Base-by-base conservation (phyloP, 1,140 invertebrate species). In the Cydia amplana region DNA sequence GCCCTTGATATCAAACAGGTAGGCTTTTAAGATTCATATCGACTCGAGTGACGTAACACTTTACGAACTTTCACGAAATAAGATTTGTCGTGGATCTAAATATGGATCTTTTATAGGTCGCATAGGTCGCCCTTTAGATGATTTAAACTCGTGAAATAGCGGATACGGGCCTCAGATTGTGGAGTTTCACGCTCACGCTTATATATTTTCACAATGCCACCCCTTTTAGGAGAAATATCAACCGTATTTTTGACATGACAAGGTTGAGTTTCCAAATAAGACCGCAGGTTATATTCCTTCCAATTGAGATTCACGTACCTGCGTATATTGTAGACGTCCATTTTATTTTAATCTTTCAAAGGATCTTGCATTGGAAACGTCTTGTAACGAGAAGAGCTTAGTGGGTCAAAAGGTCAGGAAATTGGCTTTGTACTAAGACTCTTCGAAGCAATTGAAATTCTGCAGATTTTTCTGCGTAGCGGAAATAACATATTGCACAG, bases 41-140 rank as follows among this genome's bases (percentile, higher is more conserved):
- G 18, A 20, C 65, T 32, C 32, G 64, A 67, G 10, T 36, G 65
- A 70, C 65, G 65, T 40, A 40, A 70, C 64, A 67, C 65, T 70
- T 70, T 70, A 70, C 16, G 65, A 70, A 70, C 65, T 70, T 70
- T 70, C 65, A 36, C 28, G 32, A 70, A 70, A 70, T 70, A 70
- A 23, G 43, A 70, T 32, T 70, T 70, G 32, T 12, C 65, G 28
- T 23, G 55, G 28, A 70, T 70, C 65, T 70, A 70, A 43, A 70
- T 70, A 43, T 36, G 65, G n/a, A 70, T 70, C 28, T 70, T 40
- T 70, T 70, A 67, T 64, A 36, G 65, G 65, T 36, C 18, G n/a
- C 32, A 36, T 10, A 36, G 65, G 28, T 40, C 16, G 7, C 5
- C 64, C 32, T 70, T 70, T 36, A 70, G 65, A 70, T 70, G 65